These are phyloP conservation scores for Chloroceryle inda DNA, from an alignment of 2,797 vertebrate genomes.

Conservation along the genomic window DNA sequence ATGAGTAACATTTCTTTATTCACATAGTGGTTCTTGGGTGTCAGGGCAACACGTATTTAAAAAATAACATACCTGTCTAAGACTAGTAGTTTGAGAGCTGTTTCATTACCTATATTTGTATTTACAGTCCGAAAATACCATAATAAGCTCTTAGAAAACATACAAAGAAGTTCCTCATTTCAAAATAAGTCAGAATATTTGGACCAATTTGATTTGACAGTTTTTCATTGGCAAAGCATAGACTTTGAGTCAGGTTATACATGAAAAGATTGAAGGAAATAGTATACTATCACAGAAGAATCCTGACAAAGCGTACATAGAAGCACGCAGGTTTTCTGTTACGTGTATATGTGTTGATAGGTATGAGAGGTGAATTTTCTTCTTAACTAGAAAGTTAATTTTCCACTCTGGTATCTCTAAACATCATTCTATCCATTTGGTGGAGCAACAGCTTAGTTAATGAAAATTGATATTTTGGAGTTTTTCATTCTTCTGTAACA, in stretches of 20 bases:
- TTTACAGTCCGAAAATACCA: background rate
- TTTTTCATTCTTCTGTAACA: slow-evolving; percentile 27
- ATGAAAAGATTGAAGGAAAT: background rate
- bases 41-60: background rate
- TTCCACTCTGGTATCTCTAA: background rate
- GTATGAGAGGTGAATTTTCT: background rate
- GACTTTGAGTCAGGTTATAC: background rate
- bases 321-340: background rate
- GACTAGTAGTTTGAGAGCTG: background rate
- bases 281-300: background rate
- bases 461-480: slow-evolving; percentile 15
- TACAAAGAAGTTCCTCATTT: background rate
- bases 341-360: background rate
- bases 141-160: background rate
- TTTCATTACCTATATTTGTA: background rate
- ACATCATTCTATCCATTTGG: slow-evolving; percentile 15
- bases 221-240: background rate
- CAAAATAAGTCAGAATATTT: background rate
- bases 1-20: background rate
- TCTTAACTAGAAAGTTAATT: background rate
- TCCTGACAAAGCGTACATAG: rapidly evolving
- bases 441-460: slow-evolving; percentile 37
- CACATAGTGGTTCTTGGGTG: background rate
- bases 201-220: background rate
- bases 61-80: background rate